Evolutionary conservation across 2,113 vertebrate genomes (phyloP), one percentile per base, ranked within the genome.

Genomic region (Morphnarchus princeps): DNA sequence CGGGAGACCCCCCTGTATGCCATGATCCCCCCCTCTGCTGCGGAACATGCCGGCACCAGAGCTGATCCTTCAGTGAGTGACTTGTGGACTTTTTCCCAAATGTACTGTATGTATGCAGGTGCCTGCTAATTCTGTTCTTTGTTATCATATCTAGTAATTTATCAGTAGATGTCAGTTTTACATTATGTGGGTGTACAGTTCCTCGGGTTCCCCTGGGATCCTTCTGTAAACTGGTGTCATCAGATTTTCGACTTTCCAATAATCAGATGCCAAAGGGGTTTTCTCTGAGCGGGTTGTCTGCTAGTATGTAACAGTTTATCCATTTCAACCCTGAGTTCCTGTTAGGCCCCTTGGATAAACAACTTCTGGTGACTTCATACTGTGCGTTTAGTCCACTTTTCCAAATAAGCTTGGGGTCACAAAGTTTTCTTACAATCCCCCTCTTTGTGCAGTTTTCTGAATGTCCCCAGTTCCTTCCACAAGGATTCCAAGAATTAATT

Each of bases 371-470:
- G 94, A 94, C 84, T 89, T 94, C 89, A 82, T 71, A 67, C 77
- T 89, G 57, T 63, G 57, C 67, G 73, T 94, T 94, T 93, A 94
- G 73, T 91, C 65, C 81, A 52, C 73, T 82, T 96, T 78, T 95
- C 89, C 87, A 89, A 91, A 22, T n/a, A 63, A 78, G 52, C 69
- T 91, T 84, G 73, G 58, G 87, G 65, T 94, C 47, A 81, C 63
- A 43, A 89, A 78, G 66, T 79, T 93, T 91, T 84, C 77, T 96
- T 61, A 95, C 91, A 95, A 61, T 96, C 28, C 16, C 31, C 9
- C 10, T 91, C 91, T 94, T 97, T 96, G 94, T 95, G 83, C 61
- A 89, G 77, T 40, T 91, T 91, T 74, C 84, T 96, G 89, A 93
- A 91, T 84, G 52, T 40, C 57, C 58, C 66, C 24, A 8, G 7